Percentiles rank a stretch among this genome's conserved stretches.
Evolutionary conservation across 1,140 invertebrate genomes (phyloP).

Genomic region (Babylonia areolata): DNA sequence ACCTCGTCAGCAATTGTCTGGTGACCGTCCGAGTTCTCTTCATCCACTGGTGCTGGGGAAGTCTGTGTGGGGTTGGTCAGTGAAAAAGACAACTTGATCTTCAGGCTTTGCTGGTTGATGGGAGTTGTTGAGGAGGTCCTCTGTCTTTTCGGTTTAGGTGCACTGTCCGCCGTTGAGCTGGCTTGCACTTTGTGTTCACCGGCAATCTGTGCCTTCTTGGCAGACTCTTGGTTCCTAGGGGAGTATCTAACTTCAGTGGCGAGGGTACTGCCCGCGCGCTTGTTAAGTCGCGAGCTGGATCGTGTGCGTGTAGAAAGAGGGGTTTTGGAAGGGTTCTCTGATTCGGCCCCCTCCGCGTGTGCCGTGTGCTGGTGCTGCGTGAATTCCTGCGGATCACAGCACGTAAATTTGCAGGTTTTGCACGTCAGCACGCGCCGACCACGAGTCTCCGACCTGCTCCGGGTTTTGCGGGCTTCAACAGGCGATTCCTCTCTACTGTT

Average conservation of each 20-base stretch:
- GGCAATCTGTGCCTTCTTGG: neutral
- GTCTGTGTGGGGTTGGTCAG: no score
- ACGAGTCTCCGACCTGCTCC: constrained; percentile 28
- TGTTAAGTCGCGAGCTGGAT: neutral
- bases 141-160: no score
- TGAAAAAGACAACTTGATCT: no score
- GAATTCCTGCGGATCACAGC: constrained; percentile 66
- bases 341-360: constrained; percentile 50
- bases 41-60: no score
- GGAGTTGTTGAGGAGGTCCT: no score
- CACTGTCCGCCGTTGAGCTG: neutral
- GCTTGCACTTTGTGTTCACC: neutral
- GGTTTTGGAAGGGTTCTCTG: no score
- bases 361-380: constrained; percentile 63
- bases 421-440: constrained; percentile 56
- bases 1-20: no score
- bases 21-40: no score
- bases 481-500: no score
- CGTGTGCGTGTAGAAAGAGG: neutral
- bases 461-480: no score
- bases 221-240: no score
- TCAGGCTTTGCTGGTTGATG: neutral
- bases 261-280: neutral
- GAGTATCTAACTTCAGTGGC: no score
- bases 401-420: constrained; percentile 66